A percentile compares a stretch with the other conserved stretches of the same genome.
Conservation (phyloP, 1,140 invertebrate genomes). For the Cryptotermes secundus region DNA sequence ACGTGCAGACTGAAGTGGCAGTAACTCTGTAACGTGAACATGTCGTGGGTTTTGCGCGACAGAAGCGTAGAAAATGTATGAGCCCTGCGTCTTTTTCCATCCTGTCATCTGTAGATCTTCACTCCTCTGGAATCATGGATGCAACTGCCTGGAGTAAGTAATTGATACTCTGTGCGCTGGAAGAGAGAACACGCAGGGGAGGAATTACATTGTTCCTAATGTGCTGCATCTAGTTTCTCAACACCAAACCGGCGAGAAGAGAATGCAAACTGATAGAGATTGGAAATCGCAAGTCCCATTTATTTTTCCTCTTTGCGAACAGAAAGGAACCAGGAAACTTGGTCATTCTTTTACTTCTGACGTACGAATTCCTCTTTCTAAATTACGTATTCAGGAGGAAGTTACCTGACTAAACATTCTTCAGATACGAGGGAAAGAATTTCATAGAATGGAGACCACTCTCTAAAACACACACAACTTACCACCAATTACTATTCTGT, state of each 20-base stretch:
- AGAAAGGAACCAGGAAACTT: not conserved
- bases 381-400: not conserved
- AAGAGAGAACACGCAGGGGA: not conserved
- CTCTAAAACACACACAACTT: too few species aligned
- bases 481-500: too few species aligned
- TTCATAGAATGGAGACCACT: too few species aligned
- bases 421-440: not conserved
- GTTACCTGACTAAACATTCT: not conserved
- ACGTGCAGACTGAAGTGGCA: too few species aligned
- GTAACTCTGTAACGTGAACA: too few species aligned
- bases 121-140: not conserved
- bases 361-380: too few species aligned
- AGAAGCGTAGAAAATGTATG: not conserved
- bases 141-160: too few species aligned
- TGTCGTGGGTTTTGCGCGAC: too few species aligned
- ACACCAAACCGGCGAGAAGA: not conserved
- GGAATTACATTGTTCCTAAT: not conserved
- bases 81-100: not conserved
- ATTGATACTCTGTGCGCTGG: not conserved
- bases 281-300: not conserved
- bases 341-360: not conserved
- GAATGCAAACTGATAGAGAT: not conserved
- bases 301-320: not conserved
- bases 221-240: not conserved
- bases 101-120: not conserved